phyloP scores from a whole-genome alignment of 2,113 vertebrate genomes.

The Illadopsis cleaveri region DNA sequence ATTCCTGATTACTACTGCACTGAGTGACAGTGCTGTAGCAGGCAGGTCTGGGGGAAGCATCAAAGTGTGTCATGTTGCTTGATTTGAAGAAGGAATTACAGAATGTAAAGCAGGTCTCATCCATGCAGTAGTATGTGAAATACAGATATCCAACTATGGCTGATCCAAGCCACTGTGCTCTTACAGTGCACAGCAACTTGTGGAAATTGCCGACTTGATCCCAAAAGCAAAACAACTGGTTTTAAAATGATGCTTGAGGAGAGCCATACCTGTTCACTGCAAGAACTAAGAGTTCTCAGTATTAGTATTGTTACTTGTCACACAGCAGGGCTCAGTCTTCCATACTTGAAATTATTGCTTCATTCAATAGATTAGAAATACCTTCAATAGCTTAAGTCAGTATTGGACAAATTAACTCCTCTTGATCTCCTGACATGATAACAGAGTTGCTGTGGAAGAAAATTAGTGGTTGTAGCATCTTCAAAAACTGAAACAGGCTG shows the following conservation, averaged over 20 bases:
- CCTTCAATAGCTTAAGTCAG: not conserved
- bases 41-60: not conserved
- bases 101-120: not conserved
- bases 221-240: not conserved
- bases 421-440: not conserved
- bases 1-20: not conserved
- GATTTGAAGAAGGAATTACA: not conserved
- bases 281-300: not conserved
- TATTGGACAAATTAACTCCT: not conserved
- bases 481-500: not conserved
- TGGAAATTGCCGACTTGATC: not conserved
- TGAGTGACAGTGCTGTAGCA: not conserved
- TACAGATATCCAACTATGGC: not conserved
- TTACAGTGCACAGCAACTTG: accelerated
- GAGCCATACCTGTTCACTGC: not conserved
- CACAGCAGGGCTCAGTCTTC: not conserved
- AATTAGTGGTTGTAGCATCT: not conserved
- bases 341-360: not conserved
- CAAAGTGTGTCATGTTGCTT: not conserved
- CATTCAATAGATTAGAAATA: not conserved
- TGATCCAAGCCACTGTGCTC: not conserved
- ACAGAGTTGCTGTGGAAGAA: not conserved
- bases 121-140: not conserved
- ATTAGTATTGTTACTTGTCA: not conserved
- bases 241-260: not conserved